Evolutionary conservation across 2,113 vertebrate genomes (phyloP).

Genomic region (Dicerorhinus sumatrensis): DNA sequence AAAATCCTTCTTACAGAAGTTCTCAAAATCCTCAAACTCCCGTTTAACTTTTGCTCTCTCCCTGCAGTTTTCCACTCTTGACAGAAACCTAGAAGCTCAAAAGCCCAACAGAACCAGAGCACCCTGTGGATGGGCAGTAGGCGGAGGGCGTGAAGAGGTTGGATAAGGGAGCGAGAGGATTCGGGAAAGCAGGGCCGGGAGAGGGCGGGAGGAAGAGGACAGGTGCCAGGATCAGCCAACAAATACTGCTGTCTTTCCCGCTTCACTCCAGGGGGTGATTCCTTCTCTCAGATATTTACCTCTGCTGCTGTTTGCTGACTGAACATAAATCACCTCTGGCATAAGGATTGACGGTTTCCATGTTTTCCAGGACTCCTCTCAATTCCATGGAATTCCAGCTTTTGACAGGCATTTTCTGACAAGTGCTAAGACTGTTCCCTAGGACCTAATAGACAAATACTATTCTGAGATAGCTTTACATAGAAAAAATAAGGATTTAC

Average conservation of each 20-base stretch:
- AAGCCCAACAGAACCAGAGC: not conserved
- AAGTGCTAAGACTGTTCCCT: not conserved
- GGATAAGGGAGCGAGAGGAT: not conserved
- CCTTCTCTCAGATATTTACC: not conserved
- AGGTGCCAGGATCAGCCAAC: rapidly evolving
- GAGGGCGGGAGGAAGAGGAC: rapidly evolving
- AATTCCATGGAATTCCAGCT: not conserved
- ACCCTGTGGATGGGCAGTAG: not conserved
- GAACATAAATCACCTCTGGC: not conserved
- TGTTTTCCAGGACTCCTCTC: not conserved
- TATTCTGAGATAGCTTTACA: not conserved
- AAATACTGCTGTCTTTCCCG: no score
- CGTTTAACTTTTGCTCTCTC: not conserved
- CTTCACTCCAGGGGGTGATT: not conserved
- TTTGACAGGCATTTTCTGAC: not conserved
- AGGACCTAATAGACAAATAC: not conserved
- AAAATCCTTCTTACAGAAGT: rapidly evolving
- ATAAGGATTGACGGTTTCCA: not conserved
- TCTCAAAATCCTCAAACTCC: not conserved
- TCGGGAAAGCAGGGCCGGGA: no score
- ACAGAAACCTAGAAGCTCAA: not conserved
- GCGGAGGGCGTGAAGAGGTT: not conserved
- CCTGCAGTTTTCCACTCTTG: not conserved
- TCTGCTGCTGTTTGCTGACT: not conserved
- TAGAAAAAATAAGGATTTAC: not conserved